Evolutionary conservation across 2,797 vertebrate species (phyloP), one percentile per base, ranked within the genome.

Genomic region (Sternotherus odoratus): DNA sequence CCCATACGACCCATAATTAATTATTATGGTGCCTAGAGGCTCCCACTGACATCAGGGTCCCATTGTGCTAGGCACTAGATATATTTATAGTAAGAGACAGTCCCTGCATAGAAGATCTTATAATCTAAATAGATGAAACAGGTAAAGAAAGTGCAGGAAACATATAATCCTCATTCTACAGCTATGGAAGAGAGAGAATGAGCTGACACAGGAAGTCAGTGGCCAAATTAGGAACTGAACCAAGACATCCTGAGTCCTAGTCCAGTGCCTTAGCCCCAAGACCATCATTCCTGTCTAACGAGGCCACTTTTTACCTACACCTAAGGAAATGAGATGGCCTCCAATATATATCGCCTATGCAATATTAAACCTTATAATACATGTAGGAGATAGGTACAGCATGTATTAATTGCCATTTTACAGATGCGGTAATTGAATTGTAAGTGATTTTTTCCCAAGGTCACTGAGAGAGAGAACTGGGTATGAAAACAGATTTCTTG

Each of bases 221-320:
- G 60, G 60, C 60, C 24, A 4, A 56, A 26, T 24, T 26, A 66
- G n/a, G 33, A 66, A 17, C 8, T n/a, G n/a, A 66, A 66, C 17
- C 16, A 66, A 33, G 30, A 93, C 39, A 11, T 46, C 85, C 83
- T 60, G 79, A 26, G 77, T 50, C 90, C 49, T 83, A 43, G 4
- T 75, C 46, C 60, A 69, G 48, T 51, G 26, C 53, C 56, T 39
- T 19, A 90, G 77, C 9, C 16, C 92, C 26, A 80, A 63, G 17
- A 87, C 23, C 26, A 50, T 11, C 26, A 30, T 75, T 81, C 54
- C 88, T 46, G 54, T 86, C 82, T 23, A 77, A 95, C 72, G 30
- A 3, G 21, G 66, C 75, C 19, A 82, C 33, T 60, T 75, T 79
- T 51, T 0, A 56, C 2, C 28, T 48, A 12, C 21, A 82, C 19